Base-by-base conservation (phyloP, 1,140 invertebrate species). In the Tetranychus urticae region DNA sequence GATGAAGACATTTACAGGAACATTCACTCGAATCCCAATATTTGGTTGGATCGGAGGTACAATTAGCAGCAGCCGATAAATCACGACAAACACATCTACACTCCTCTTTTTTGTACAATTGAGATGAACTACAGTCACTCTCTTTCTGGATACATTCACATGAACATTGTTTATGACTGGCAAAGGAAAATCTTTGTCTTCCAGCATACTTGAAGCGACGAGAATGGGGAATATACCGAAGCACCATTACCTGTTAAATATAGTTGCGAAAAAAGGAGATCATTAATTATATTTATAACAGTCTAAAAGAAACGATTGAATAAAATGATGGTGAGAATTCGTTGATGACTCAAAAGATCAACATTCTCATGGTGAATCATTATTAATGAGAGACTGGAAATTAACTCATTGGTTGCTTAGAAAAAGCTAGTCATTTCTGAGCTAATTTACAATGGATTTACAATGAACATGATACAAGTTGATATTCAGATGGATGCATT, bases 41-140 rank as follows among this genome's bases (percentile, higher is more conserved):
- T 56, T 61, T 61, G 42, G 14, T 6, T 42, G 34, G 34, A 31
- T 39, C 23, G 5, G 5, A n/a, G 14, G 14, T n/a, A 37, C 60
- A 61, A 14, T 55, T 35, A n/a, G 2, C 12, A 13, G 31, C 36
- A 12, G 34, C 7, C 46, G n/a, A 33, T 45, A 56, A 23, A 46
- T 61, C 39, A 4, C 47, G 46, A 64, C 63, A 64, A 31, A 61
- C 37, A 45, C 63, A 64, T 39, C 59, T 45, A 55, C 63, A 64
- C 34, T 62, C 56, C 13, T 61, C 55, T 23, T 37, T 31, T 1
- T 4, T 35, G 39, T 59, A 64, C 2, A 52, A 10, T 47, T 62
- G 63, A 14, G 13, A n/a, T 14, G 12, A 14, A 8, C 12, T 33
- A 59, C 63, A 62, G 39, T 62, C 59, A 4, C 10, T 23, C n/a